These are phyloP conservation scores for Exaiptasia diaphana DNA, from an alignment of 64 coral and sea anemone genomes.

Conservation along the genomic window DNA sequence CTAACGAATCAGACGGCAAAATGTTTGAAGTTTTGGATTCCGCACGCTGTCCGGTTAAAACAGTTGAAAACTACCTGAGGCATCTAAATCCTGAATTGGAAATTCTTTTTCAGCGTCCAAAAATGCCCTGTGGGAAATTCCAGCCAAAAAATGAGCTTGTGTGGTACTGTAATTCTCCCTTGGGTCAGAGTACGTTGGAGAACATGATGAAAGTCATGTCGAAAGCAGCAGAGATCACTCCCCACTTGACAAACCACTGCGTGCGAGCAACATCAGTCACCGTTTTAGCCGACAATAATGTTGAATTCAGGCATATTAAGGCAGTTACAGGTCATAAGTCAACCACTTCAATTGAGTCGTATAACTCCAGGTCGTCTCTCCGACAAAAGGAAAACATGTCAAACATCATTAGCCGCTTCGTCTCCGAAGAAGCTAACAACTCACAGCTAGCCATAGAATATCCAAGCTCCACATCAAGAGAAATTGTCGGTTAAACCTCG, in stretches of 20 bases:
- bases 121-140: conserved; percentile 14
- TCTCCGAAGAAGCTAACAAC: background rate
- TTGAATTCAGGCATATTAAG: background rate
- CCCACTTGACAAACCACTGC: conserved; percentile 3
- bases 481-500: background rate
- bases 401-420: background rate
- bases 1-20: conserved; percentile 36
- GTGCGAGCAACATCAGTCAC: background rate
- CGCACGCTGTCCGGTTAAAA: conserved; percentile 21
- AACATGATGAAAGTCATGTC: conserved; percentile 25
- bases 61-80: conserved; percentile 13
- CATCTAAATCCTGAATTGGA: conserved; percentile 35
- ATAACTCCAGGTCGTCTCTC: background rate
- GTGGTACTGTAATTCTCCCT: conserved; percentile 41
- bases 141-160: background rate
- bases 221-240: background rate
- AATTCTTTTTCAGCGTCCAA: conserved; percentile 22
- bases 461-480: background rate
- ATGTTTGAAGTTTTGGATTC: conserved; percentile 55
- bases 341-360: background rate
- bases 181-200: background rate
- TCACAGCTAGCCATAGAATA: background rate
- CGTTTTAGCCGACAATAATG: background rate
- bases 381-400: conserved; percentile 29
- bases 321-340: conserved; percentile 19